Conservation (phyloP, 2,888 invertebrate species). For the Branchipolynoe longqiensis region DNA sequence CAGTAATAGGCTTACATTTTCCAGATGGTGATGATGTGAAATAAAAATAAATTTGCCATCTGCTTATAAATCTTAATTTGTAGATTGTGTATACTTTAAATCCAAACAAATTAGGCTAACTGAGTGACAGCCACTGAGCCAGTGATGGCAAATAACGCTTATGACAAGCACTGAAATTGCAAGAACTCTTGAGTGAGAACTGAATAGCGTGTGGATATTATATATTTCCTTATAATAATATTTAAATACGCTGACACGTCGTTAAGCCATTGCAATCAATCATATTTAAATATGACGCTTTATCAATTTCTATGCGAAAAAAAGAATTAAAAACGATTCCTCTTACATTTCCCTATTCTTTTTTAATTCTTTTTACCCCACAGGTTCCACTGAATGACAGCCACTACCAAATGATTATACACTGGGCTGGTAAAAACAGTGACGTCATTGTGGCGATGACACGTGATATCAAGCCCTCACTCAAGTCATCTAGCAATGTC, state of each 20-base stretch:
- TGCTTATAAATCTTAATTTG: no score
- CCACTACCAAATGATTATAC: slow-evolving; percentile 94
- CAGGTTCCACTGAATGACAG: slow-evolving; percentile 91
- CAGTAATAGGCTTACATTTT: no score
- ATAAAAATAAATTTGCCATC: no score
- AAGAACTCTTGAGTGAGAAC: background rate
- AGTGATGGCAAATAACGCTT: no score
- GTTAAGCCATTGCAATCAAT: background rate
- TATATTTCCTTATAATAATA: background rate
- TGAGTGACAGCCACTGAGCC: no score
- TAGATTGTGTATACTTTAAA: no score
- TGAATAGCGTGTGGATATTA: background rate
- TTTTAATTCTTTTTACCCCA: slow-evolving; percentile 72
- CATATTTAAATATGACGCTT: background rate
- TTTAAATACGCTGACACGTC: no score
- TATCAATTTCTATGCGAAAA: background rate
- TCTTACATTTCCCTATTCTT: background rate
- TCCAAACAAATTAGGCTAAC: no score
- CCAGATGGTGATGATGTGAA: no score
- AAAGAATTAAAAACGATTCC: background rate
- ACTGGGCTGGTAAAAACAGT: slow-evolving; percentile 94
- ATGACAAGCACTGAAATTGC: no score
- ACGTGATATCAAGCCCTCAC: slow-evolving; percentile 83
- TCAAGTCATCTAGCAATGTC: slow-evolving; percentile 86
- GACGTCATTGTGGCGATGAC: slow-evolving; percentile 93